phyloP scores from a whole-genome alignment of 2,113 vertebrate species.

The Syngnathus scovelli region DNA sequence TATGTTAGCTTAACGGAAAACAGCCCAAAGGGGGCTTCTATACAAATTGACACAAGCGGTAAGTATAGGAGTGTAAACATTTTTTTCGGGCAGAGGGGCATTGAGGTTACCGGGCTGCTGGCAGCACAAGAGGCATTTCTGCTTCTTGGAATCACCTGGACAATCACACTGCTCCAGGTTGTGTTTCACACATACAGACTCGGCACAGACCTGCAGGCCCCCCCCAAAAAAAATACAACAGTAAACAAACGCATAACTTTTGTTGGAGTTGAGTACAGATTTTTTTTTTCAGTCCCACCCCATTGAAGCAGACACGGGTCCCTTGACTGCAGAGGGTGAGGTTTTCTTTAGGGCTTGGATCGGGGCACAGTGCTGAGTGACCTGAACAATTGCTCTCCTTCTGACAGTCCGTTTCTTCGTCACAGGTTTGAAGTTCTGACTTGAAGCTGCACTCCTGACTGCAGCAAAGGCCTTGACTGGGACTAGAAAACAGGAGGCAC shows the following conservation, averaged over 20 bases:
- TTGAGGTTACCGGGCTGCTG: conserved; percentile 65
- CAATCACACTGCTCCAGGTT: conserved; percentile 70
- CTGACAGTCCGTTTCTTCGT: conserved; percentile 70
- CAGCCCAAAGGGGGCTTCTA: conserved; percentile 2
- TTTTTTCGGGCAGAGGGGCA: conserved; percentile 17
- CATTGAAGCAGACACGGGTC: conserved; percentile 70
- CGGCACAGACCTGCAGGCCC: conserved; percentile 57
- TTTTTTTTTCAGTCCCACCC: conserved; percentile 60
- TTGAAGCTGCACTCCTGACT: conserved; percentile 61
- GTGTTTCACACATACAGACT: conserved; percentile 61
- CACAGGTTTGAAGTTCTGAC: conserved; percentile 44
- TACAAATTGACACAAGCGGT: conserved; percentile 16
- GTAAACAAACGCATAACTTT: no score
- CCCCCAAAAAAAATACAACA: background rate
- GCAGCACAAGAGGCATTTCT: conserved; percentile 75
- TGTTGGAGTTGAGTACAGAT: no score
- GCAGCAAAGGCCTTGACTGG: conserved; percentile 77
- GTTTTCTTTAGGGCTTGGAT: conserved; percentile 65
- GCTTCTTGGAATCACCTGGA: conserved; percentile 52
- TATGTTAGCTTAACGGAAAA: conserved; percentile 15
- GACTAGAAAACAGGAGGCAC: conserved; percentile 47
- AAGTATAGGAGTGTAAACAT: conserved; percentile 39
- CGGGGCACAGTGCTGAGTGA: conserved; percentile 56
- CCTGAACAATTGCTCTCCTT: conserved; percentile 65
- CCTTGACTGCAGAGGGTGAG: conserved; percentile 68